phyloP scores from a whole-genome alignment of 2,797 vertebrate genomes.

The Peromyscus melanophrys region DNA sequence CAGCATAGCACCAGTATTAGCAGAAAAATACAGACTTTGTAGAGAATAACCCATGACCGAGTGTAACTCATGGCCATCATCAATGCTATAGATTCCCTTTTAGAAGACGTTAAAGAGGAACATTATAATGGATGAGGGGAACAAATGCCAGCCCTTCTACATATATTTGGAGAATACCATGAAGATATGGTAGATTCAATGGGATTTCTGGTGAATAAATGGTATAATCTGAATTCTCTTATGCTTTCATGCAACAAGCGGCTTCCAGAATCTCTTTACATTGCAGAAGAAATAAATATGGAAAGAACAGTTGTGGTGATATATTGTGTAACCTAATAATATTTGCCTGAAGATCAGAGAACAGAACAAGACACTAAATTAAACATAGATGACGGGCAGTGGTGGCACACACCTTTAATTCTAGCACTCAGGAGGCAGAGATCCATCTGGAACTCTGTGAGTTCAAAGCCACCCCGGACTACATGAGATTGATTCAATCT shows the following conservation, averaged over 20 bases:
- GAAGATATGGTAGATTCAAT: not conserved
- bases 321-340: too few species aligned
- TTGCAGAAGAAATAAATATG: not conserved
- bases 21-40: constrained; percentile 27
- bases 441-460: too few species aligned
- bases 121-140: not conserved
- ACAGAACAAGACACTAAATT: too few species aligned
- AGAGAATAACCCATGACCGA: constrained; percentile 37
- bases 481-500: too few species aligned
- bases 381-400: too few species aligned
- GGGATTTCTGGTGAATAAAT: not conserved
- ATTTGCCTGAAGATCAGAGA: too few species aligned
- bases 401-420: too few species aligned
- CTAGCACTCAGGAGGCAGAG: too few species aligned
- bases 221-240: not conserved
- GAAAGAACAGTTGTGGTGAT: not conserved
- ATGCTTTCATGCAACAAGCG: not conserved
- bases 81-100: constrained; percentile 30
- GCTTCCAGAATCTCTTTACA: not conserved
- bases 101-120: constrained; percentile 57
- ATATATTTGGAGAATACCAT: constrained; percentile 28
- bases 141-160: not conserved
- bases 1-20: constrained; percentile 53
- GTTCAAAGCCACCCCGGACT: too few species aligned
- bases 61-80: constrained; percentile 28